Conservation (phyloP, 2,888 invertebrate species). For the Stenchaetothrips biformis region DNA sequence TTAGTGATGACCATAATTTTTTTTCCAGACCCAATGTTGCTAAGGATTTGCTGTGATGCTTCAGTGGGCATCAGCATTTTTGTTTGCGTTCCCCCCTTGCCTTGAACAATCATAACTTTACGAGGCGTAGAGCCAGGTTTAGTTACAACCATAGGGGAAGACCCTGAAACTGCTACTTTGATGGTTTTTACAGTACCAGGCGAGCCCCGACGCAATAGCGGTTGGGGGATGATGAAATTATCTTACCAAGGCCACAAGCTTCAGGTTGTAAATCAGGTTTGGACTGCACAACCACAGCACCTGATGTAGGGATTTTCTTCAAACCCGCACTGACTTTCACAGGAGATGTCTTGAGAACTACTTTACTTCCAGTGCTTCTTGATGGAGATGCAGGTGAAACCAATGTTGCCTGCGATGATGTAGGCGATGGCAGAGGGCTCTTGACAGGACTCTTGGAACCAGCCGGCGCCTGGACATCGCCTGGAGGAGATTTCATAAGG, state of each 20-base stretch:
- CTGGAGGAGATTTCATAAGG: background rate
- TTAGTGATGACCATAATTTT: slow-evolving; percentile 62
- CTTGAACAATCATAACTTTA: slow-evolving; percentile 46
- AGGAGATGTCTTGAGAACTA: background rate
- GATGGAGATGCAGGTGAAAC: background rate
- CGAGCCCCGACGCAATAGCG: background rate
- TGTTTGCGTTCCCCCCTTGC: slow-evolving; percentile 32
- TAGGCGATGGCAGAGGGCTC: background rate
- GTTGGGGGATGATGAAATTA: background rate
- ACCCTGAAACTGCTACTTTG: slow-evolving; percentile 2
- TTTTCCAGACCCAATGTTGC: slow-evolving; percentile 44
- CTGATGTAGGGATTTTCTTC: background rate
- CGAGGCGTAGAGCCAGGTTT: slow-evolving; percentile 38
- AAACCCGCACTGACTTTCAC: background rate
- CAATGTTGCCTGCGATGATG: background rate
- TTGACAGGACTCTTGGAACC: background rate
- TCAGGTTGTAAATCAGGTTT: slow-evolving; percentile 11
- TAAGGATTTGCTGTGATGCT: background rate
- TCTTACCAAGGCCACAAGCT: background rate
- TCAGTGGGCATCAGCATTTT: background rate
- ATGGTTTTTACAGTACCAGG: slow-evolving; percentile 1
- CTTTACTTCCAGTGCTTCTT: background rate
- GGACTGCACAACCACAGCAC: background rate
- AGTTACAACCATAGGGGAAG: background rate
- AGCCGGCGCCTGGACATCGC: background rate